Base-by-base conservation (phyloP, 2,113 vertebrate genomes). In the Junco hyemalis region DNA sequence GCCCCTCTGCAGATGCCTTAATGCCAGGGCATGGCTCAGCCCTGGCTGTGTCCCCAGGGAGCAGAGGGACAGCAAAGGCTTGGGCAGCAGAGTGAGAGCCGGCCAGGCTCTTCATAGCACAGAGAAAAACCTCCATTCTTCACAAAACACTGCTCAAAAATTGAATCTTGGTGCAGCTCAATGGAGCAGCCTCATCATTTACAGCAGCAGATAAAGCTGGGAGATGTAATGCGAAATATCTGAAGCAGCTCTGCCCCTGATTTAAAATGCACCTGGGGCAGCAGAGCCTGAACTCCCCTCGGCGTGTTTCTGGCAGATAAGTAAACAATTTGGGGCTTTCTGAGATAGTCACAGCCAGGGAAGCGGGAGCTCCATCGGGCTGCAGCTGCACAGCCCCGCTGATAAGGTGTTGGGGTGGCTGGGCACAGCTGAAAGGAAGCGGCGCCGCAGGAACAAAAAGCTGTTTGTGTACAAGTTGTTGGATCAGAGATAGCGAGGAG, bases 261-360 rank as follows among this genome's bases (percentile, higher is more conserved):
- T 98, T 98, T 97, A 98, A 98, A 98, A 98, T 98, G 97, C 98
- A 98, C 98, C 98, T 98, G 98, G 98, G 98, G 98, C 98, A 98
- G 98, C 96, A 86, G 98, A 98, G 98, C 98, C 98, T 98, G 96
- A 98, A 98, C 98, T 98, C 98, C 98, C 98, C 97, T 93, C 95
- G 96, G 97, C 97, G 98, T 99, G 98, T 98, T 98, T 97, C 96
- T 97, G 97, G 96, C 98, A 98, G 99, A 99, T 99, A 99, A 99
- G 98, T 99, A 98, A 98, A 98, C 98, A 98, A 98, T 98, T 98
- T 98, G 97, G 97, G 97, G 93, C 81, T 96, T 98, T 97, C 97
- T 98, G 98, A 93, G 96, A 91, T 61, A 93, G 92, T 44, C 66
- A 25, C 86, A 54, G 86, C 4, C 3, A 1, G 93, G 86, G 88